Percentiles rank a stretch among this genome's conserved stretches.
Evolutionary conservation across 1,140 invertebrate species (phyloP).

Genomic region (Episyrphus balteatus): DNA sequence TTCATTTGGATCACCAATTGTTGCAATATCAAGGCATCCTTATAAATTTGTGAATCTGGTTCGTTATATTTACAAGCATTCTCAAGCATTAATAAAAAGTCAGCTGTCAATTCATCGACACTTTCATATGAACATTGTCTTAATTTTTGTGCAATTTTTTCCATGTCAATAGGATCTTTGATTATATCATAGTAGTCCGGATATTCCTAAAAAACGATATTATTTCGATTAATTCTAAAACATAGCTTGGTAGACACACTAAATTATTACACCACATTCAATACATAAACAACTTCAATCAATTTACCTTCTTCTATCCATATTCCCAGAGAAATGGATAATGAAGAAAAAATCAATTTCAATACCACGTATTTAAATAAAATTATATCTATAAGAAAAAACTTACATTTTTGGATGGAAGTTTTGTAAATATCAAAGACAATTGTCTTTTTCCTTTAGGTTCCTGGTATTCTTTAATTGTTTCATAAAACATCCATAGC

Average conservation of each 20-base stretch:
- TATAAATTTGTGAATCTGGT: slow-evolving; percentile 97
- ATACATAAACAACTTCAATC: too few species aligned
- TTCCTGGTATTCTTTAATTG: slow-evolving; percentile 81
- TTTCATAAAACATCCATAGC: slow-evolving; percentile 77
- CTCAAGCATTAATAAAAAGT: slow-evolving; percentile 96
- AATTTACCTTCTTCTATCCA: slow-evolving; percentile 6
- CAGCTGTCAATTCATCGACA: slow-evolving; percentile 81
- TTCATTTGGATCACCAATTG: slow-evolving; percentile 86
- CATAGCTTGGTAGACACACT: too few species aligned
- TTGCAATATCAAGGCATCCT: slow-evolving; percentile 91
- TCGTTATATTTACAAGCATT: slow-evolving; percentile 99
- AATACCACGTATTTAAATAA: too few species aligned
- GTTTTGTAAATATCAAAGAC: slow-evolving; percentile 85
- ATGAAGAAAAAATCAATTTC: too few species aligned
- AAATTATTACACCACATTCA: too few species aligned
- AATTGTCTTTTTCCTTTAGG: slow-evolving; percentile 71
- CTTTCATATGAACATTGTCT: slow-evolving; percentile 68
- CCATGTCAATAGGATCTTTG: slow-evolving; percentile 94
- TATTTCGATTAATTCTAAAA: too few species aligned
- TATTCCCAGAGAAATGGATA: not conserved
- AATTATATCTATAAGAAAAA: too few species aligned
- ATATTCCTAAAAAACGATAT: slow-evolving; percentile 52
- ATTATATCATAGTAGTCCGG: slow-evolving; percentile 98
- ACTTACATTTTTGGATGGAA: slow-evolving; percentile 71
- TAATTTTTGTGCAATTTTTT: slow-evolving; percentile 82